Evolutionary conservation across 2,888 invertebrate species (phyloP).

Genomic region (Megastigmus dorsalis): DNA sequence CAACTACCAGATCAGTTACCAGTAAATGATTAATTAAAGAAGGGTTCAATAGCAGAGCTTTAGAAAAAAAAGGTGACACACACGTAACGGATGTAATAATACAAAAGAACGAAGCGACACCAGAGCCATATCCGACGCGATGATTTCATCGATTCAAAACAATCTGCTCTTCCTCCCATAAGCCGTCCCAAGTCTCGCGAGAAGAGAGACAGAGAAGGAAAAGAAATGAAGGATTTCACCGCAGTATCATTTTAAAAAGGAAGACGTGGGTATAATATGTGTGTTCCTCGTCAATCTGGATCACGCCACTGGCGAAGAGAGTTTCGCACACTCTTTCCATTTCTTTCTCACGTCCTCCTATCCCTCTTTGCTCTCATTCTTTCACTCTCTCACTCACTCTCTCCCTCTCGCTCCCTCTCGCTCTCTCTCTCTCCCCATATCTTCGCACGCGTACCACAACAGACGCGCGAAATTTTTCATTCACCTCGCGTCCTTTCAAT

Average conservation of each 20-base stretch:
- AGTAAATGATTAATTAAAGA: too few relatives aligned
- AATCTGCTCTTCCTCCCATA: not conserved
- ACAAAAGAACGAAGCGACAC: not conserved
- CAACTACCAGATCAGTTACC: not conserved
- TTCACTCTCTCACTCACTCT: constrained; percentile 42
- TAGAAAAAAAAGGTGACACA: too few relatives aligned
- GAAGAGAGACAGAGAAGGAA: too few relatives aligned
- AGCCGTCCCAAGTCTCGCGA: not conserved
- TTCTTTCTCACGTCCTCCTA: constrained; percentile 44
- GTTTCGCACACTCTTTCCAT: constrained; percentile 23
- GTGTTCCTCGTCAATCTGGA: constrained; percentile 41
- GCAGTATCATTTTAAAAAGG: constrained; percentile 11
- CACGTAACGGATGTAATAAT: not conserved
- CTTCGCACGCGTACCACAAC: too few relatives aligned
- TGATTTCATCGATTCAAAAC: constrained; percentile 6
- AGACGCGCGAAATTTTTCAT: constrained; percentile 39
- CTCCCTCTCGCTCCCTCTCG: constrained; percentile 11
- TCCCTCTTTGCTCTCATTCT: constrained; percentile 25
- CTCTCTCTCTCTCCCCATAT: too few relatives aligned
- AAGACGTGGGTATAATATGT: constrained; percentile 27
- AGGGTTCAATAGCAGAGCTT: too few relatives aligned
- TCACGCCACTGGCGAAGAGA: constrained; percentile 31
- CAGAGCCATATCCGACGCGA: not conserved
- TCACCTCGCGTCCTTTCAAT: not conserved
- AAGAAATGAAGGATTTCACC: constrained; percentile 30